Percentiles rank a stretch among this genome's conserved stretches.
Evolutionary conservation across 2,797 vertebrate genomes (phyloP).

Genomic region (Tolypeutes matacus): DNA sequence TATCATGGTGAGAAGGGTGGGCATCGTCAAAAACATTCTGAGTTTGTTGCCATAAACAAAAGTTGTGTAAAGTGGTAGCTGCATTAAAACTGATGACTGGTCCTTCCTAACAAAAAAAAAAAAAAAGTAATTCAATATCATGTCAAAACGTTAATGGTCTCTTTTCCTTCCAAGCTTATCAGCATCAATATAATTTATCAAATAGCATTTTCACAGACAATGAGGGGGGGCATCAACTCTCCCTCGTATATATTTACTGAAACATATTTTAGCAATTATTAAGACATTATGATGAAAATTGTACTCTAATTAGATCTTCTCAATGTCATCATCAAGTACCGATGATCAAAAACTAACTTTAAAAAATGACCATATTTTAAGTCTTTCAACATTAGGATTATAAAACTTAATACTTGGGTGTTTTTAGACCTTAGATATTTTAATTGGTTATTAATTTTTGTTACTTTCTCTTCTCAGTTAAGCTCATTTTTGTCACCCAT

Average conservation of each 20-base stretch:
- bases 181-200: neutral
- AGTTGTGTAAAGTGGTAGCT: slow-evolving; percentile 96
- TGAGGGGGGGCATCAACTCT: neutral
- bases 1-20: slow-evolving; percentile 96
- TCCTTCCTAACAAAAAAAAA: slow-evolving; percentile 93
- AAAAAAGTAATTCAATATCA: neutral
- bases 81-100: slow-evolving; percentile 96
- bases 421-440: slow-evolving; percentile 5
- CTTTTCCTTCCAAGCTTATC: neutral
- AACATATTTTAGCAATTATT: neutral
- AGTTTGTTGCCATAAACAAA: slow-evolving; percentile 97
- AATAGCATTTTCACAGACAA: neutral
- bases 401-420: neutral
- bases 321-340: neutral
- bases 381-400: neutral
- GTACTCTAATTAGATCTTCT: neutral
- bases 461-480: neutral
- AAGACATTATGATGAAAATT: neutral
- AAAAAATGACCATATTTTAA: slow-evolving; percentile 33
- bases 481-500: neutral
- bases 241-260: neutral
- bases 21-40: slow-evolving; percentile 95
- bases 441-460: neutral
- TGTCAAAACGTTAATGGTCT: neutral
- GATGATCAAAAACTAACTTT: neutral